phyloP scores from a whole-genome alignment of 2,113 vertebrate genomes.

The Mustela nigripes region DNA sequence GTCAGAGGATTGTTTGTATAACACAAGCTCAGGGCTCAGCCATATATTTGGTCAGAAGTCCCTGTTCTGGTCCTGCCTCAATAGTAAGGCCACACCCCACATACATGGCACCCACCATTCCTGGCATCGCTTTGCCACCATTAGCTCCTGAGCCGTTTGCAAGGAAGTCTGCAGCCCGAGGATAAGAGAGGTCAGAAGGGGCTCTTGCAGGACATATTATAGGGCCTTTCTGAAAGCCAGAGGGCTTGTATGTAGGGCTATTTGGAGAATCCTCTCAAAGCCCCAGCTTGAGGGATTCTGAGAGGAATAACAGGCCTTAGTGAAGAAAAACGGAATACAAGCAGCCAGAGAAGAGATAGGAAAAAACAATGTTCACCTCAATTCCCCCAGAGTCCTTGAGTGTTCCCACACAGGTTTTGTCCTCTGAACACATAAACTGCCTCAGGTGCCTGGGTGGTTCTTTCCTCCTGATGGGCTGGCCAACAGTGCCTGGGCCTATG shows the following conservation, averaged over 20 bases:
- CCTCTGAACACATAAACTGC: neutral
- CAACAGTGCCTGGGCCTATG: neutral
- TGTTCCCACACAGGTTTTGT: neutral
- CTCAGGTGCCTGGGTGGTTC: neutral
- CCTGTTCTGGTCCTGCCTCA: neutral
- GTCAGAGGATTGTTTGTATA: neutral
- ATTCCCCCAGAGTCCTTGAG: neutral
- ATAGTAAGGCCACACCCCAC: neutral
- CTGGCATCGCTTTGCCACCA: neutral
- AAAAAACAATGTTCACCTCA: neutral
- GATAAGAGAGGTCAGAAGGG: neutral
- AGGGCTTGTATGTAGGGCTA: neutral
- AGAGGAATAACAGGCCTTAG: neutral
- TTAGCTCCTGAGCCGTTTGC: neutral
- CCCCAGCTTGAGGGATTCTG: constrained; percentile 5
- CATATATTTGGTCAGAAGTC: neutral
- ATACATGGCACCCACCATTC: neutral
- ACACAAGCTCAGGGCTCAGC: neutral
- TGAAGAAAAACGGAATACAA: constrained; percentile 17
- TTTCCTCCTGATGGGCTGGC: neutral
- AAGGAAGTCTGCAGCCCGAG: neutral
- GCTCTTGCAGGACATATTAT: neutral
- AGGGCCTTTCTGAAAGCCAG: constrained; percentile 10
- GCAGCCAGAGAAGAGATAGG: neutral
- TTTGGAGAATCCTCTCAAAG: constrained; percentile 45